Evolutionary conservation across 2,888 invertebrate species (phyloP).

Genomic region (Drosophila antonietae): DNA sequence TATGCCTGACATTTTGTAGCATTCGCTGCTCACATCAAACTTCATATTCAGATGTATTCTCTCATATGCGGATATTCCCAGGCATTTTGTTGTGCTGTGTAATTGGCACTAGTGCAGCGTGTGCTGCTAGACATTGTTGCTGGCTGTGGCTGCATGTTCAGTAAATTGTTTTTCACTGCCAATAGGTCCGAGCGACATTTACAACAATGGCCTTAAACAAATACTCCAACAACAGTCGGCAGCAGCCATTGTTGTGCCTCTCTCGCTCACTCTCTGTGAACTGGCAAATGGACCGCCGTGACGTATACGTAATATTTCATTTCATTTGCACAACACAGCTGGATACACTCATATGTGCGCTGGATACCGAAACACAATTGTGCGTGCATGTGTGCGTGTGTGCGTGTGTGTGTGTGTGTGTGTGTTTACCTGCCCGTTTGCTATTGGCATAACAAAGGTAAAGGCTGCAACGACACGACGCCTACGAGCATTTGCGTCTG

Average conservation of each 20-base stretch:
- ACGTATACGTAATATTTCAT: conserved; percentile 81
- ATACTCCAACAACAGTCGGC: conserved; percentile 53
- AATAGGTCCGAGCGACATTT: conserved; percentile 44
- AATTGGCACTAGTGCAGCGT: conserved; percentile 46
- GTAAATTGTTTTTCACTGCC: conserved; percentile 50
- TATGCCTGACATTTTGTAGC: not conserved
- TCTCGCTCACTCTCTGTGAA: not conserved
- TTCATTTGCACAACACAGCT: conserved; percentile 65
- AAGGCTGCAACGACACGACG: conserved; percentile 53
- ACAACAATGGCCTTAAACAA: conserved; percentile 75
- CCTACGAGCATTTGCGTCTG: conserved; percentile 64
- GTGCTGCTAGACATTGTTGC: not conserved
- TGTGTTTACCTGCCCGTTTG: conserved; percentile 45
- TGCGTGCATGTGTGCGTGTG: conserved; percentile 8
- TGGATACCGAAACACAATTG: not conserved
- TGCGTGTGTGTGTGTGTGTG: conserved; percentile 39
- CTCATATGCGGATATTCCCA: not conserved
- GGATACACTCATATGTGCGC: conserved; percentile 24
- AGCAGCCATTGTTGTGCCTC: conserved; percentile 4
- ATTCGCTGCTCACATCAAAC: not conserved
- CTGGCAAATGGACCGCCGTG: conserved; percentile 75
- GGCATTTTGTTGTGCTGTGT: conserved; percentile 1
- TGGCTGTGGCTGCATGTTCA: conserved; percentile 18
- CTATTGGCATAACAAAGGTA: conserved; percentile 43
- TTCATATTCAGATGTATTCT: not conserved